Evolutionary conservation across 2,113 vertebrate species (phyloP), one percentile per base, ranked within the genome.

Genomic region (Heterotis niloticus): DNA sequence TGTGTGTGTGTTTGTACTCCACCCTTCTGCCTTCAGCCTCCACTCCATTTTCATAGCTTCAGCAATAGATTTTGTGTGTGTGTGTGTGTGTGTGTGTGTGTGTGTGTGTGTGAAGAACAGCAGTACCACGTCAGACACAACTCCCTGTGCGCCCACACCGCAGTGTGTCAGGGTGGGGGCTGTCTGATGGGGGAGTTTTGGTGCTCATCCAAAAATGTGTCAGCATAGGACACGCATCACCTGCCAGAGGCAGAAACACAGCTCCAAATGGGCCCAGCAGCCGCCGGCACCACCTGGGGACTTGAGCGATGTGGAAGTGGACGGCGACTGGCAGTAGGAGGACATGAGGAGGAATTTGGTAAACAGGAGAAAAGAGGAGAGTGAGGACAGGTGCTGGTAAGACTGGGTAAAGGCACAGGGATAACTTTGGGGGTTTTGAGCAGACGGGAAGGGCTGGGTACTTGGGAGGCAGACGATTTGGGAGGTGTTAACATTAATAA

Each of bases 181-280:
- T 90, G 88, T 90, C 90, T 90, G 80, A 67, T 56, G 64, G 88
- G 59, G 76, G 84, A 86, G 88, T 89, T 83, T 91, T 92, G 92
- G 92, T 92, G 86, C 75, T 64, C 85, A 88, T 93, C 92, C 92
- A 93, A 92, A 90, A 93, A 93, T 90, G 88, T 92, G 92, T 93
- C 92, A 93, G n/a, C 87, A 84, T 82, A 88, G 90, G 90, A 91
- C 90, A 92, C 87, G 91, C 91, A 91, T 92, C 90, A 91, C 89
- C 90, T 92, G 91, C 92, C 92, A 90, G 90, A 92, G 90, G 91
- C 91, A 91, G 89, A 86, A 90, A 92, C 90, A 89, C 88, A 85
- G 88, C 89, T 88, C 89, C 90, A 93, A 92, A 93, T 92, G 91
- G 92, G 90, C 88, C 91, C 89, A 88, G 86, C 88, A 90, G 91